Evolutionary conservation across 2,888 invertebrate species (phyloP), one percentile per base, ranked within the genome.

Genomic region (Gibbula magus): DNA sequence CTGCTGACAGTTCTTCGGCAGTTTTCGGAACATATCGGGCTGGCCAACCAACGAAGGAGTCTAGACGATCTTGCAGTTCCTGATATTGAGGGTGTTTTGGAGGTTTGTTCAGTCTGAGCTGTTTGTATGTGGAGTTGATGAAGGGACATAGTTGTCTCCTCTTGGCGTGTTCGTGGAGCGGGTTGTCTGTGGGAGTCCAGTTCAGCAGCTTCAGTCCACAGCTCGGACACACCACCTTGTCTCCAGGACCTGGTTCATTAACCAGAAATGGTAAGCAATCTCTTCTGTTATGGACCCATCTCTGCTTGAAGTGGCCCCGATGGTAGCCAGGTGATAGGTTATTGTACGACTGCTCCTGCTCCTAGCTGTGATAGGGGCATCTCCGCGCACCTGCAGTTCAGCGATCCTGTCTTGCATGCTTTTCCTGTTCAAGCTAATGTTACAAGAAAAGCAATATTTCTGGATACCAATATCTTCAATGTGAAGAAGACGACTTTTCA

Each of bases 41-140:
- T 32, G 70, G 70, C 70, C 70, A 70, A 13, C 35, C 70, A 32
- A 70, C 70, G 35, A 70, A 70, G 70, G 70, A 70, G 70, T 70
- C 70, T 3, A 70, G 70, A 18, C 70, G 32, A 20, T 18, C 39
- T 32, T 35, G 70, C 0, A 70, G 35, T 8, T 16, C 16, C 20
- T 39, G 32, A n/a, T 70, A 70, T 35, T 70, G 7, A 32, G 70
- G 70, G 35, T 70, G 39, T 39, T 39, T 70, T 16, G 32, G 70
- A 25, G 61, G 61, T 29, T 22, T 22, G 29, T 22, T 61, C 29
- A 16, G 61, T 61, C 61, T 29, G 29, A 61, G 29, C n/a, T 61
- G 25, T 29, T 18, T 10, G 61, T 61, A 61, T 29, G 29, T 16
- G 61, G 61, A 61, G 61, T 13, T 29, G 61, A 61, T 61, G 61